Base-by-base conservation (phyloP, 1,140 invertebrate genomes). In the Chironomus tepperi region DNA sequence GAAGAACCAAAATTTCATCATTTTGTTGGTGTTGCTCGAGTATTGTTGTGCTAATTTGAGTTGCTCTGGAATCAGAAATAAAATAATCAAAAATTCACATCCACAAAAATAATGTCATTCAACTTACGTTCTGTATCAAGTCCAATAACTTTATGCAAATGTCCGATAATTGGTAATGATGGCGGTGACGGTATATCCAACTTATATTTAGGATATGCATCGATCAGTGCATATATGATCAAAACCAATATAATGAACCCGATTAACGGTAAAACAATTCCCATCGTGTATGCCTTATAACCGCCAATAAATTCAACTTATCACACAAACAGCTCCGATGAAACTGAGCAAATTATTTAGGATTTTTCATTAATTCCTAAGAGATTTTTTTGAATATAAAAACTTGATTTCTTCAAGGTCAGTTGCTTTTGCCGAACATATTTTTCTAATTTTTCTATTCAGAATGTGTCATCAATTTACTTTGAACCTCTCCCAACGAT, bases 1-100 rank as follows among this genome's bases (percentile, higher is more conserved):
- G 12, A 70, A 70, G 65, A 70, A 70, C 65, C 65, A 70, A 70
- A 70, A 70, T 70, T 70, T 70, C 65, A 70, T 70, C 18, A 70
- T 10, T 21, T 19, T 70, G 9, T 10, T 7, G 9, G 0, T 5
- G 2, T 6, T 16, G 5, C 3, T 8, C 7, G 6, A 16, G 12
- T 7, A 21, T 19, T 70, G 5, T 19, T 70, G 16, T 19, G 65
- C 65, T 2, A 70, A 19, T 70, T 19, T 70, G 0, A 70, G 19
- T 70, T 70, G 65, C 6, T 70, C 65, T 70, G n/a, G 10, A 67
- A 18, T 8, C n/a, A 3, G 65, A 15, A 70, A 19, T 19, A 21
- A 1, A 19, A 70, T n/a, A 7, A 67, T n/a, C n/a, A n/a, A n/a
- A n/a, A n/a, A n/a, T n/a, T n/a, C n/a, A n/a, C n/a, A n/a, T n/a